Evolutionary conservation across 1,140 invertebrate genomes (phyloP), one percentile per base, ranked within the genome.

Genomic region (Ceratosolen solmsi): DNA sequence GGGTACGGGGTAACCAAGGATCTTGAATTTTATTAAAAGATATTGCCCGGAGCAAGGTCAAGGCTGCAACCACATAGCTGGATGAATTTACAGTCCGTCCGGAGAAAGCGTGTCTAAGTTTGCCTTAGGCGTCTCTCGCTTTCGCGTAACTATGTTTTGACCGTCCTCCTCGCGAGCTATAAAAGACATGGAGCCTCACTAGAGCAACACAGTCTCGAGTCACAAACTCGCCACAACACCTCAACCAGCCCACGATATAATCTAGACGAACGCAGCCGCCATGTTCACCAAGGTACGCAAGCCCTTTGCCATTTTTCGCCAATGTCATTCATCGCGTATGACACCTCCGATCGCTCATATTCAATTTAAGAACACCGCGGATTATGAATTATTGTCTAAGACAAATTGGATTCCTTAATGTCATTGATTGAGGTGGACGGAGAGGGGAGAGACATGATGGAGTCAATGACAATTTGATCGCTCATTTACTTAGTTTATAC

Each of bases 281-380:
- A 86, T 86, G 85, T 85, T 86, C 77, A 27, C 82, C 68, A 86
- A 85, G 84, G 85, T 86, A 80, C 4, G 17, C n/a, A 30, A 3
- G 15, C 25, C 41, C 41, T 13, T 7, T 46, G n/a, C 13, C 41
- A 46, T 46, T 30, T 25, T 25, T 63, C n/a, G n/a, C n/a, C n/a
- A n/a, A n/a, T n/a, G n/a, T n/a, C n/a, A n/a, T n/a, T n/a, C n/a
- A n/a, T n/a, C n/a, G n/a, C n/a, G n/a, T n/a, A n/a, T n/a, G n/a
- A n/a, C n/a, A n/a, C n/a, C n/a, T n/a, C n/a, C n/a, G n/a, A n/a
- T n/a, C n/a, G n/a, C n/a, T n/a, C n/a, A n/a, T n/a, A n/a, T n/a
- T n/a, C n/a, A n/a, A n/a, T n/a, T n/a, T n/a, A n/a, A n/a, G n/a
- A n/a, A n/a, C n/a, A n/a, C n/a, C n/a, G n/a, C n/a, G n/a, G n/a